Conservation (phyloP, 1,140 invertebrate genomes). For the Calycopis cecrops region DNA sequence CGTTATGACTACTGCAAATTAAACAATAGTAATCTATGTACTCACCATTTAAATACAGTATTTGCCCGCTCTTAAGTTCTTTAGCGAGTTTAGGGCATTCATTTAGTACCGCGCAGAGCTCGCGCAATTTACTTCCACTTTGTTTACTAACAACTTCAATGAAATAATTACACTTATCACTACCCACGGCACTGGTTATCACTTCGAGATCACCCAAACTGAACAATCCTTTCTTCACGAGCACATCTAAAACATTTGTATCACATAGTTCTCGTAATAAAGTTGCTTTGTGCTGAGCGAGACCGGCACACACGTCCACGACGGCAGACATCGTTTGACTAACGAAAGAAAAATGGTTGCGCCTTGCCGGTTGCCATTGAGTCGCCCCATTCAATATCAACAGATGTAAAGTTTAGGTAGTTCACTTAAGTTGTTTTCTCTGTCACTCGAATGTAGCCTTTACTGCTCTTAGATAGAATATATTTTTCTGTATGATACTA, state of each 20-base stretch:
- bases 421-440: slow-evolving; percentile 20
- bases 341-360: slow-evolving; percentile 42
- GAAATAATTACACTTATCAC: slow-evolving; percentile 72
- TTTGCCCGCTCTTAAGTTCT: slow-evolving; percentile 66
- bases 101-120: slow-evolving; percentile 64
- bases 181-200: slow-evolving; percentile 60
- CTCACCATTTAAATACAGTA: slow-evolving; percentile 63
- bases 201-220: slow-evolving; percentile 64
- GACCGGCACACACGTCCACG: slow-evolving; percentile 61
- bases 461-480: background rate
- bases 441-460: slow-evolving; percentile 6
- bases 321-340: slow-evolving; percentile 66
- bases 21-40: background rate
- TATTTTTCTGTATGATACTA: background rate
- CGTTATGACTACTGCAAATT: too few relatives aligned
- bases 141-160: slow-evolving; percentile 73
- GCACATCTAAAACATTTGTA: slow-evolving; percentile 66
- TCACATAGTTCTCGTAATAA: slow-evolving; percentile 67
- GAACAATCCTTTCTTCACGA: slow-evolving; percentile 68
- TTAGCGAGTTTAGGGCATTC: slow-evolving; percentile 69
- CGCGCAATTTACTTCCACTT: slow-evolving; percentile 62
- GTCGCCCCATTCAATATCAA: slow-evolving; percentile 54
- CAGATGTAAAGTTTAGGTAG: slow-evolving; percentile 46
- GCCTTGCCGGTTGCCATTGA: slow-evolving; percentile 35
- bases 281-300: slow-evolving; percentile 60